phyloP scores from a whole-genome alignment of 2,113 vertebrate species.

The Sminthopsis crassicaudata region DNA sequence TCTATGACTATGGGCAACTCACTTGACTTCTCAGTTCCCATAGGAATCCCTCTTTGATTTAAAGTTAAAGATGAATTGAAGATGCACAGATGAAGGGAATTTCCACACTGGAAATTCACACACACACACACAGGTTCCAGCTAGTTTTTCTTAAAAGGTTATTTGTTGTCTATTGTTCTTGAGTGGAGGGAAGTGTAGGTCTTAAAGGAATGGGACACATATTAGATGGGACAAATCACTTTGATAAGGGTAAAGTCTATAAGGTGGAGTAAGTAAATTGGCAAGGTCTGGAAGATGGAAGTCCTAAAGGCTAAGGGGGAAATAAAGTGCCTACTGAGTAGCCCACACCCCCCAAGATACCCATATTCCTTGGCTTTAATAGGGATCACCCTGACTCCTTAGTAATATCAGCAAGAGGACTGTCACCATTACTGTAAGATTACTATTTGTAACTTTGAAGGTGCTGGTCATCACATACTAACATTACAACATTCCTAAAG shows the following conservation, averaged over 20 bases:
- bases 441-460: not conserved
- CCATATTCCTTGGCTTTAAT: not conserved
- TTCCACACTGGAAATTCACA: not conserved
- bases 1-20: not conserved
- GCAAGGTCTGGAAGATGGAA: not conserved
- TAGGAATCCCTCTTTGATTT: not conserved
- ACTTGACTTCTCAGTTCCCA: not conserved
- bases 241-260: not conserved
- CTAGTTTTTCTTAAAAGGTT: not conserved
- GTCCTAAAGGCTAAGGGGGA: not conserved
- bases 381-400: not conserved
- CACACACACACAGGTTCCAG: not conserved
- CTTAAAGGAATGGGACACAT: not conserved
- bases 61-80: not conserved
- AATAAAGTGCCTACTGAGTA: not conserved
- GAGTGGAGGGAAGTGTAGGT: not conserved
- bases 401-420: not conserved
- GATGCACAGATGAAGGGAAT: not conserved
- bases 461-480: not conserved
- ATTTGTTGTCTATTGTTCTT: not conserved
- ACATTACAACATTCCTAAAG: not conserved
- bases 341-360: not conserved
- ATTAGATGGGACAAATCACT: not conserved
- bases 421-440: not conserved
- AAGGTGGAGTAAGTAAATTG: not conserved